Conservation (phyloP, 2,797 vertebrate genomes). For the Antennarius maculatus region DNA sequence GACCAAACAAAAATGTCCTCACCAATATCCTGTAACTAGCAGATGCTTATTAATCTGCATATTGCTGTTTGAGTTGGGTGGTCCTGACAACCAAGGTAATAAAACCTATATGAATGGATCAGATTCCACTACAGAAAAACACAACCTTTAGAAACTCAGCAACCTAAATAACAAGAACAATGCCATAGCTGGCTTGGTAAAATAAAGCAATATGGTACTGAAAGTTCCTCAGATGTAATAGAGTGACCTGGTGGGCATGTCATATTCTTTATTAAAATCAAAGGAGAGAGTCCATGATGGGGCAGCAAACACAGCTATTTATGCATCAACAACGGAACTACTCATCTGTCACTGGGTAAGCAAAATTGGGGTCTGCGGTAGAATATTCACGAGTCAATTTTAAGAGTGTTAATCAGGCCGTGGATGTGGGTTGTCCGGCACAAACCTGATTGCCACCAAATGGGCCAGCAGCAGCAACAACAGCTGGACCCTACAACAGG, state of each 20-base stretch:
- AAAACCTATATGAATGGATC: constrained; percentile 63
- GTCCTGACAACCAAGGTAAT: constrained; percentile 69
- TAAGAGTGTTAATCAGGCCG: constrained; percentile 91
- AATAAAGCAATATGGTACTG: constrained; percentile 76
- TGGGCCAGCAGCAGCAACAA: constrained; percentile 65
- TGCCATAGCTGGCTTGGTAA: constrained; percentile 69
- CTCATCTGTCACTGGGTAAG: constrained; percentile 86
- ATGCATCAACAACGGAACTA: constrained; percentile 82
- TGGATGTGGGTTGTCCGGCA: constrained; percentile 93
- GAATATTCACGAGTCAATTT: constrained; percentile 80
- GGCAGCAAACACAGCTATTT: constrained; percentile 44
- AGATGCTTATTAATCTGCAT: constrained; percentile 60
- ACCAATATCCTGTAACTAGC: constrained; percentile 65
- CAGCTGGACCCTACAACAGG: constrained; percentile 70
- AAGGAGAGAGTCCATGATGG: constrained; percentile 30
- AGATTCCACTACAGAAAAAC: constrained; percentile 69
- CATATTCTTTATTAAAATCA: constrained; percentile 56
- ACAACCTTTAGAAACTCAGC: constrained; percentile 63
- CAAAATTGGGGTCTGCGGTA: constrained; percentile 50
- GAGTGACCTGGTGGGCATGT: constrained; percentile 47
- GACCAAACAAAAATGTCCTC: constrained; percentile 52
- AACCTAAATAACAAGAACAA: constrained; percentile 74
- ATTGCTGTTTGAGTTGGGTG: constrained; percentile 56
- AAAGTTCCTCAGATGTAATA: constrained; percentile 67
- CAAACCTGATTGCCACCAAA: constrained; percentile 96